These are phyloP conservation scores for Piezodorus guildinii DNA, from an alignment of 1,140 invertebrate species.

Conservation along the genomic window DNA sequence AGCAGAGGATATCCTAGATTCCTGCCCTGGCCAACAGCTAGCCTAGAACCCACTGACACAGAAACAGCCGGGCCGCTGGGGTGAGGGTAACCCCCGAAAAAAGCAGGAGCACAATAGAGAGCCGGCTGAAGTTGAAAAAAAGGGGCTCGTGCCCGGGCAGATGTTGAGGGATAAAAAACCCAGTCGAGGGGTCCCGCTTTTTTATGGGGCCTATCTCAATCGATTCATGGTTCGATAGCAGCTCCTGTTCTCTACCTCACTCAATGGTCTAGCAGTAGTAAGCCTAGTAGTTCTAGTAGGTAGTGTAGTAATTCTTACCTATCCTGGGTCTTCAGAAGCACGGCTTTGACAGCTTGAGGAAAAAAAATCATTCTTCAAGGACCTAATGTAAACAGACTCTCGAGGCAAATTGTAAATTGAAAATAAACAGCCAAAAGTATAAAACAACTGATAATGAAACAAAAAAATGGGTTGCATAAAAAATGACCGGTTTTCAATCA, in stretches of 20 bases:
- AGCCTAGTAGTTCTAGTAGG: background rate
- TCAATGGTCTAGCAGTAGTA: background rate
- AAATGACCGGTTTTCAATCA: too few species aligned
- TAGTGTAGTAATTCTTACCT: too few species aligned
- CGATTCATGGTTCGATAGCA: background rate
- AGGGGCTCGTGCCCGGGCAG: constrained; percentile 3
- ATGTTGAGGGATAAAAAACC: constrained; percentile 1
- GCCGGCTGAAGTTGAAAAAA: background rate
- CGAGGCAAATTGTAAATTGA: too few species aligned
- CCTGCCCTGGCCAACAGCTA: background rate
- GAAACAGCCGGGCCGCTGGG: background rate
- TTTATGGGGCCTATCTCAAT: background rate
- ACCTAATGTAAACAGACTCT: too few species aligned
- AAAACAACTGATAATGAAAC: too few species aligned
- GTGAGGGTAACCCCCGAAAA: background rate
- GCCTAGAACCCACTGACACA: constrained; percentile 9
- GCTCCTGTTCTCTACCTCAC: background rate
- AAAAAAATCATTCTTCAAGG: too few species aligned
- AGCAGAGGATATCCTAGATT: background rate
- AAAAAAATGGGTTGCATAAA: too few species aligned
- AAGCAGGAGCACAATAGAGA: background rate
- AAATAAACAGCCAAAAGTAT: too few species aligned
- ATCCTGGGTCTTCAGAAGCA: too few species aligned
- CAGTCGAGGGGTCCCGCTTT: background rate
- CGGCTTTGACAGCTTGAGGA: too few species aligned